Evolutionary conservation across 2,797 vertebrate genomes (phyloP), one percentile per base, ranked within the genome.

Genomic region (Eptatretus atami): DNA sequence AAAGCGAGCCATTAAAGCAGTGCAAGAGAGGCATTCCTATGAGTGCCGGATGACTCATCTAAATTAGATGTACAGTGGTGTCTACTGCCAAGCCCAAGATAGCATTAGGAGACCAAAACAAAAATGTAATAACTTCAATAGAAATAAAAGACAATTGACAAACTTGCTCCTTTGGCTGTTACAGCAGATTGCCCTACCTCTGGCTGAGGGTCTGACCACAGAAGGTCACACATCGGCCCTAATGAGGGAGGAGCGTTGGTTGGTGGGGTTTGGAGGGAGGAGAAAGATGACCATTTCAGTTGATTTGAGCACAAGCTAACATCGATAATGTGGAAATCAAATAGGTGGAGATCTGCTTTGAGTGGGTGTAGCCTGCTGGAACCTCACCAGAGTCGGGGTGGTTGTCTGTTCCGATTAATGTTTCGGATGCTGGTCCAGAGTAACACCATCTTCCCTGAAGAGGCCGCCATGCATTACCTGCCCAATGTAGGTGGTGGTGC

Each of bases 181-280:
- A n/a, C 53, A 64, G 53, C 10, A 13, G 44, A n/a, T n/a, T 24
- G 52, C 72, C 81, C 76, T 64, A 88, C 87, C 82, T 87, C 84
- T 1, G 82, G 81, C 69, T 94, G 87, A 0, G 87, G 87, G 68
- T 93, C 86, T 0, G 87, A 94, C 87, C 87, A 94, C 52, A 93
- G 76, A 52, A 94, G 78, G 72, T 93, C 87, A 24, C 87, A 94
- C 86, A 92, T 93, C 53, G 83, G 85, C 64, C 87, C 85, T 92
- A 74, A 6, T 1, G 31, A 66, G 9, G 53, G 10, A 1, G 52
- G 31, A 44, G 3, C 6, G 31, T 4, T 4, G 3, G 6, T 44
- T 44, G 31, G 31, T 44, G 4, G 31, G 31, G 31, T 44, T 44
- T 44, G 31, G 31, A 44, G 31, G 31, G 31, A 44, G 31, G 31